phyloP scores from a whole-genome alignment of 2,113 vertebrate species.

The Baryphthengus martii region DNA sequence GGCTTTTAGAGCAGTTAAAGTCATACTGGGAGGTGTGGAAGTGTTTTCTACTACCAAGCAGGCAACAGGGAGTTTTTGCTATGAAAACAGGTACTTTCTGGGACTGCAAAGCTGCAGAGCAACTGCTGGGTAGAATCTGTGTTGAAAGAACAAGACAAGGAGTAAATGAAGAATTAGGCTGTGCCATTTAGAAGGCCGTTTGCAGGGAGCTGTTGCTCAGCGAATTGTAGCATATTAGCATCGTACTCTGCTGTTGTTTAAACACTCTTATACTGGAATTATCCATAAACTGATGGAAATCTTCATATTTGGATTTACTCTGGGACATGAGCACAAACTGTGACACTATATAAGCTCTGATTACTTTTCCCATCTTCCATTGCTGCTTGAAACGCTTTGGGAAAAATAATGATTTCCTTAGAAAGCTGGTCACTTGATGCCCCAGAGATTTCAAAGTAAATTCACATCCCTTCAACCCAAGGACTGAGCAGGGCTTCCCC shows the following conservation, averaged over 20 bases:
- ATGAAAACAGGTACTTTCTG: not conserved
- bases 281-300: not conserved
- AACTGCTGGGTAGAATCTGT: not conserved
- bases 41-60: not conserved
- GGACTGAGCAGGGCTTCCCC: not conserved
- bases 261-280: not conserved
- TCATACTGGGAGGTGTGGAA: not conserved
- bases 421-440: not conserved
- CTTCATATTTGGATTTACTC: not conserved
- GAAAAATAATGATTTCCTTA: not conserved
- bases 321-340: not conserved
- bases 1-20: constrained; percentile 23
- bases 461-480: not conserved
- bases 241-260: not conserved
- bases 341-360: not conserved
- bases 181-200: not conserved
- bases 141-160: not conserved
- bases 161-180: not conserved
- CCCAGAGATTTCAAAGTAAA: not conserved
- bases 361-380: not conserved
- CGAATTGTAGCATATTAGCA: not conserved
- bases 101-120: not conserved
- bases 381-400: not conserved
- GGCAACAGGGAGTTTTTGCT: not conserved
- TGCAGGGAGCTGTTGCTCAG: not conserved